Conservation (phyloP, 2,113 vertebrate genomes). For the Cheirogaleus medius region DNA sequence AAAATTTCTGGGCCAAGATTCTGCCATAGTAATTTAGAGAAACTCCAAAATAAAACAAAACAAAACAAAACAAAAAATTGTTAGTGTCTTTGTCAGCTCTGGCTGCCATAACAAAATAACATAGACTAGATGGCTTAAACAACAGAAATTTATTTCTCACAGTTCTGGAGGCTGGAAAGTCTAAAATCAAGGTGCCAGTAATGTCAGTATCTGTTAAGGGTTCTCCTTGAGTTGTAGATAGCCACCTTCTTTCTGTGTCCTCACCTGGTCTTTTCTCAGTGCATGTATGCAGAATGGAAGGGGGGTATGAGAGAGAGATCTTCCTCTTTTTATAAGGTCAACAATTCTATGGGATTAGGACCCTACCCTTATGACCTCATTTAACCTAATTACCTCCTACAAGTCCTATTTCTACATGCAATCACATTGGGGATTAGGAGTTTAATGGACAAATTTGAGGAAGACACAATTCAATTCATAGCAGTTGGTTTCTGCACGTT, state of each 20-base stretch:
- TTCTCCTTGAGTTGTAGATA: no score
- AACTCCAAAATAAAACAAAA: neutral
- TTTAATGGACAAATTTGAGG: neutral
- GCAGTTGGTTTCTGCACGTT: neutral
- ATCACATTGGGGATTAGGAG: neutral
- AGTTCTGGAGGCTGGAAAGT: neutral
- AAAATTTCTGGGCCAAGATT: neutral
- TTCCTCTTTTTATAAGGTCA: neutral
- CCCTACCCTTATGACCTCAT: neutral
- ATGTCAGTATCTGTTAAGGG: neutral
- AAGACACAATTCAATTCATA: neutral
- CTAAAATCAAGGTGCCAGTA: neutral
- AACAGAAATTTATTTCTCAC: neutral
- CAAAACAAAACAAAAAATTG: neutral
- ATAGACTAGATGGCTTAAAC: neutral
- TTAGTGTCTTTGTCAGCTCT: neutral
- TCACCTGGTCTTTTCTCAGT: neutral
- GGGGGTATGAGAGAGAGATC: neutral
- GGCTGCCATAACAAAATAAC: neutral
- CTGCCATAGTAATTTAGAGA: constrained; percentile 8
- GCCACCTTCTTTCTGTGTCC: neutral
- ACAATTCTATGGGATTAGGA: neutral
- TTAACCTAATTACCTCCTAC: neutral
- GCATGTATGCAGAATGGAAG: no score
- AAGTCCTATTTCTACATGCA: neutral